These are phyloP conservation scores for Drosophila ananassae DNA, from an alignment of 1,140 invertebrate genomes.

Conservation along the genomic window DNA sequence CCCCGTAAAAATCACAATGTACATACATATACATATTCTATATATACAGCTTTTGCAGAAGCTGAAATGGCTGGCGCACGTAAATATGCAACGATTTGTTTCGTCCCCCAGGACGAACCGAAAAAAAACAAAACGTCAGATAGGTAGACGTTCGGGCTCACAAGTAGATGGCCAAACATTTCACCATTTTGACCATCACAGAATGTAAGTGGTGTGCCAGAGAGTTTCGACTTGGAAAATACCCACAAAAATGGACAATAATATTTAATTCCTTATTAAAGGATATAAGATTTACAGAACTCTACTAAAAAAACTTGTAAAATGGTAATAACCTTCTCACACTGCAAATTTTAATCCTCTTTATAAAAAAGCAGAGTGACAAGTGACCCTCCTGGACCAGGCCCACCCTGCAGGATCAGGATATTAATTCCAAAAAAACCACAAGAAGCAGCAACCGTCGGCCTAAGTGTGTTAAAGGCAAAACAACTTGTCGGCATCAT, in stretches of 20 bases:
- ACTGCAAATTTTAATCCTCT: not conserved
- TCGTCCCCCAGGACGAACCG: constrained; percentile 50
- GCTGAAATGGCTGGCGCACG: constrained; percentile 62
- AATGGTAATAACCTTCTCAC: too few species aligned
- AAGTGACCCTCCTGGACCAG: not conserved
- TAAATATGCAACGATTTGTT: constrained; percentile 78
- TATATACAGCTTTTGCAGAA: constrained; percentile 19
- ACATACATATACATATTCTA: not conserved
- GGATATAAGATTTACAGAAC: not conserved
- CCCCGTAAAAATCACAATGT: constrained; percentile 21
- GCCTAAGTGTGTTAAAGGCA: constrained; percentile 32
- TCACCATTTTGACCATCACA: constrained; percentile 23
- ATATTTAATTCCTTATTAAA: not conserved
- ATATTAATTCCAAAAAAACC: not conserved
- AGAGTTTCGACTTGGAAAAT: not conserved
- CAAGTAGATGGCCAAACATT: constrained; percentile 7
- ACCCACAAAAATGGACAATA: not conserved
- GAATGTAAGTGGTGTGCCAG: not conserved
- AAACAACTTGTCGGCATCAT: constrained; percentile 67
- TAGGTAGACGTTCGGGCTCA: not conserved
- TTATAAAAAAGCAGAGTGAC: not conserved
- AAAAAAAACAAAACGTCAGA: constrained; percentile 3
- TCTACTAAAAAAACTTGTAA: too few species aligned
- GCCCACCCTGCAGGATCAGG: not conserved
- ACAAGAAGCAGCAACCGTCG: not conserved